Conservation (phyloP, 1,140 invertebrate genomes). For the Drosophila subobscura region DNA sequence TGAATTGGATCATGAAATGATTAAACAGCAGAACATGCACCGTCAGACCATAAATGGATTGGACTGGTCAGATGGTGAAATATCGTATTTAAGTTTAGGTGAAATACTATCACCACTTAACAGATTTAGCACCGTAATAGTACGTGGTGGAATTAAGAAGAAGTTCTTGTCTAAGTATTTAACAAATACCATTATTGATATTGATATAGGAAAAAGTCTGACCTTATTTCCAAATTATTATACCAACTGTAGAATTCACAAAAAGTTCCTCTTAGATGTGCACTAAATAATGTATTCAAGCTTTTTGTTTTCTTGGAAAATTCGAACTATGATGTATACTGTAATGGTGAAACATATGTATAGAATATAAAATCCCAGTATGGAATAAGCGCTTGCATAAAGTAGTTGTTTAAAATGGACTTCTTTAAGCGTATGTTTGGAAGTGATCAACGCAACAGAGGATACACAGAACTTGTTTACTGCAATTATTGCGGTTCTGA, state of each 20-base stretch:
- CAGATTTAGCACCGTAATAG: too few species aligned
- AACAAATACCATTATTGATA: conserved; percentile 1
- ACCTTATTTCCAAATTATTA: neutral
- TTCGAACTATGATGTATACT: conserved; percentile 1
- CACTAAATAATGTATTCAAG: conserved; percentile 5
- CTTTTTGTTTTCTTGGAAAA: conserved; percentile 1
- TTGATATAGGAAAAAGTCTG: neutral
- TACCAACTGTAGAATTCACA: conserved; percentile 4
- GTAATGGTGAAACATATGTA: neutral
- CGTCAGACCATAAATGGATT: conserved; percentile 4
- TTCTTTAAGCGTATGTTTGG: neutral
- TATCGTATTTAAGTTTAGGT: neutral
- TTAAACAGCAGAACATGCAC: conserved; percentile 2
- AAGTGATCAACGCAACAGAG: neutral
- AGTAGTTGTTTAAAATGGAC: neutral
- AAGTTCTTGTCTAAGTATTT: conserved; percentile 11
- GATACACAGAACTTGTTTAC: neutral
- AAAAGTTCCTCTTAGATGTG: conserved; percentile 1
- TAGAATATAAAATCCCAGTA: neutral
- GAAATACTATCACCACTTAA: conserved; percentile 1
- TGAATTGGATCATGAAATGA: neutral
- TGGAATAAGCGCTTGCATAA: neutral
- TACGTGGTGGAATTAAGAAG: too few species aligned
- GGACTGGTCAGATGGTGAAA: neutral
- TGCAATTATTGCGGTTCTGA: conserved; percentile 1